Conservation (phyloP, 2,888 invertebrate genomes). For the Alentia gelatinosa region DNA sequence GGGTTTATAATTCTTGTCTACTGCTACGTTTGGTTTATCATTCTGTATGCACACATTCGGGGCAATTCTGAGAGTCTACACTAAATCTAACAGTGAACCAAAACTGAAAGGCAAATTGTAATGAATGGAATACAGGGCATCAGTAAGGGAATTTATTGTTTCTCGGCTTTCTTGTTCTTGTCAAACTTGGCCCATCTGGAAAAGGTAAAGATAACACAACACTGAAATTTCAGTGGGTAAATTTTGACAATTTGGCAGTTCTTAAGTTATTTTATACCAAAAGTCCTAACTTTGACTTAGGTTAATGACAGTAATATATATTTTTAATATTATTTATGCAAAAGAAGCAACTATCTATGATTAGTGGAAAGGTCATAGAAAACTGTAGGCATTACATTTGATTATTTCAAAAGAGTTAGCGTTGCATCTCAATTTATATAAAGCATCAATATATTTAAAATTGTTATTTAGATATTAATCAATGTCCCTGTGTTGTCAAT, state of each 20-base stretch:
- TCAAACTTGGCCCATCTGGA: constrained; percentile 51
- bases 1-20: background rate
- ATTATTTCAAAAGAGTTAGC: no score
- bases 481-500: background rate
- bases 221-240: constrained; percentile 12
- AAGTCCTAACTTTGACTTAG: background rate
- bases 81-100: background rate
- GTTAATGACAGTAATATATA: background rate
- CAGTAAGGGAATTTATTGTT: background rate
- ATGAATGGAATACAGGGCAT: background rate
- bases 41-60: background rate
- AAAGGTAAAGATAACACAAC: constrained; percentile 21
- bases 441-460: no score
- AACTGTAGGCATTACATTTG: background rate
- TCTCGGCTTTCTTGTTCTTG: constrained; percentile 38
- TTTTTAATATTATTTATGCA: background rate
- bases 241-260: background rate
- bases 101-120: constrained; percentile 37
- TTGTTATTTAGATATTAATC: background rate
- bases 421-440: background rate
- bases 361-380: background rate
- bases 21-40: background rate
- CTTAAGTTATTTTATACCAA: background rate
- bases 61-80: background rate
- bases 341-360: background rate